phyloP scores from a whole-genome alignment of 2,888 invertebrate genomes.

The Neelides folsomi region DNA sequence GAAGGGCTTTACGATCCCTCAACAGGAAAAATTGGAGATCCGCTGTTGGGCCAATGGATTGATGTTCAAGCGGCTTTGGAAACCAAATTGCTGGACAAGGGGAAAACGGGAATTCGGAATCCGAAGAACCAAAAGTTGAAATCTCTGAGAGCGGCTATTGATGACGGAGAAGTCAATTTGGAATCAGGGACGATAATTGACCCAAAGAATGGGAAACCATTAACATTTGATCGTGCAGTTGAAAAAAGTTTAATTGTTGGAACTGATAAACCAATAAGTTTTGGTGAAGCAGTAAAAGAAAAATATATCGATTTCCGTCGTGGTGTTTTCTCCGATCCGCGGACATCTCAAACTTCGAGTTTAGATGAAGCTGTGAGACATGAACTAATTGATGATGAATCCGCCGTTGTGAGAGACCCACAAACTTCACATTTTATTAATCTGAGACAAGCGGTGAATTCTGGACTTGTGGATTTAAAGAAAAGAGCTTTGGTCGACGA shows the following conservation, averaged over 20 bases:
- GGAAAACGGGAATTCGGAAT: constrained; percentile 63
- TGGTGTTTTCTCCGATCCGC: constrained; percentile 40
- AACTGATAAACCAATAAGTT: constrained; percentile 54
- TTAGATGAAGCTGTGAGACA: constrained; percentile 70
- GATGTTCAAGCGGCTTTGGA: constrained; percentile 60
- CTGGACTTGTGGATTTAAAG: constrained; percentile 53
- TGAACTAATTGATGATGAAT: constrained; percentile 61
- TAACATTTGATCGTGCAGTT: constrained; percentile 63
- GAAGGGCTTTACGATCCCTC: constrained; percentile 63
- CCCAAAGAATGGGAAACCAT: constrained; percentile 60
- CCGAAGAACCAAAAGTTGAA: constrained; percentile 55
- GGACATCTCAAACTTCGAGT: constrained; percentile 53
- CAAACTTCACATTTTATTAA: constrained; percentile 35
- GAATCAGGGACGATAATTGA: constrained; percentile 62
- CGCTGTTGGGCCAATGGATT: constrained; percentile 56
- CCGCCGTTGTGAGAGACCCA: constrained; percentile 65
- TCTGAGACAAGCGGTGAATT: constrained; percentile 47
- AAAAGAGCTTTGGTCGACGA: constrained; percentile 58
- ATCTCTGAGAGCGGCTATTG: constrained; percentile 57
- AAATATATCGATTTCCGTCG: constrained; percentile 36
- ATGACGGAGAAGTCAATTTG: constrained; percentile 64
- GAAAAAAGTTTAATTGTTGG: constrained; percentile 63
- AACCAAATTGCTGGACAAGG: constrained; percentile 56
- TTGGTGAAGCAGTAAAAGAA: constrained; percentile 38
- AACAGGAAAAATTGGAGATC: constrained; percentile 69